A percentile compares a stretch with the other conserved stretches of the same genome.
phyloP scores from a whole-genome alignment of 2,113 vertebrate species.

The Hippopotamus amphibius region DNA sequence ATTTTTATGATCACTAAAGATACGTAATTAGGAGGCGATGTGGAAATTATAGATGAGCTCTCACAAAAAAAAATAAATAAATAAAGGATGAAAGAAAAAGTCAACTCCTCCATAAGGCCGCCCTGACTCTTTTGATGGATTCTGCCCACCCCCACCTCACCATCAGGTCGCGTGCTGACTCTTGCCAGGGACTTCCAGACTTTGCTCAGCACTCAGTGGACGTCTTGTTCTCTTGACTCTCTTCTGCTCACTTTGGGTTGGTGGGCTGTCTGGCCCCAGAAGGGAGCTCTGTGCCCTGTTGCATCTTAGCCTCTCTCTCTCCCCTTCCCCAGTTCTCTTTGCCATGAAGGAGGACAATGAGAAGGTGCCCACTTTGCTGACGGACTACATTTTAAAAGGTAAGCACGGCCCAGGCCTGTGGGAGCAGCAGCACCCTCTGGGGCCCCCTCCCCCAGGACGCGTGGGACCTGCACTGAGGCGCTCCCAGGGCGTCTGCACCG shows the following conservation, averaged over 20 bases:
- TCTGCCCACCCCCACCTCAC: neutral
- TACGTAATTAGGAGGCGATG: neutral
- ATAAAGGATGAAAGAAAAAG: neutral
- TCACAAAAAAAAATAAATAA: neutral
- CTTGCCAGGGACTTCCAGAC: neutral
- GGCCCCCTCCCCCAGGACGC: neutral
- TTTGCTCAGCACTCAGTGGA: neutral
- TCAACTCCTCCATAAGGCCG: accelerated
- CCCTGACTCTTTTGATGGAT: neutral
- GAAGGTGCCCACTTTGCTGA: slow-evolving; percentile 98
- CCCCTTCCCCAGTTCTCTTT: slow-evolving; percentile 91
- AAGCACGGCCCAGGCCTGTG: slow-evolving; percentile 49
- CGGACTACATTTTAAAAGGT: slow-evolving; percentile 99
- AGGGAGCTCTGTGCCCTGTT: neutral
- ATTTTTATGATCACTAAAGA: slow-evolving; percentile 33
- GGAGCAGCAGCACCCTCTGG: neutral
- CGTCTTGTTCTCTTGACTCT: neutral
- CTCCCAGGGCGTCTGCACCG: accelerated
- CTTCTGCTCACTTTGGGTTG: neutral
- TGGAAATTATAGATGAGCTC: slow-evolving; percentile 5
- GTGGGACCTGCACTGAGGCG: neutral
- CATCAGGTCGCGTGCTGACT: neutral
- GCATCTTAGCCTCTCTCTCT: neutral
- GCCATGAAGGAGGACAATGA: slow-evolving; percentile 99
- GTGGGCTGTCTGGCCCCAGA: neutral